Percentiles rank a stretch among this genome's conserved stretches.
Conservation (phyloP, 37 sponge, comb jelly and placozoan genomes). For the Spongia lamella region DNA sequence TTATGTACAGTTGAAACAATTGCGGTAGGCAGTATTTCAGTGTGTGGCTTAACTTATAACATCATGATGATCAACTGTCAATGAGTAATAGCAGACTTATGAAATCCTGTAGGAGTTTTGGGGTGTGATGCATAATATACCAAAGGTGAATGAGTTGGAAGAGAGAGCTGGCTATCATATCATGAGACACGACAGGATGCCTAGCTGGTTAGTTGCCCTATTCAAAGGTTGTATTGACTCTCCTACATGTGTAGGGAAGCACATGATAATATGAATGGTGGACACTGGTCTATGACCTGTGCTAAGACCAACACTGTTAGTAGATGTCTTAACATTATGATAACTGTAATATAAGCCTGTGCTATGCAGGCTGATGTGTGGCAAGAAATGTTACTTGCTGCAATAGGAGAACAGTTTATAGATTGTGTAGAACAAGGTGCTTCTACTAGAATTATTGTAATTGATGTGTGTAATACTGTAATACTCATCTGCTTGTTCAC, state of each 20-base stretch:
- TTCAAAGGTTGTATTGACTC: not conserved
- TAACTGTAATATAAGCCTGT: not conserved
- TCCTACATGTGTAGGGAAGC: slow-evolving; percentile 66
- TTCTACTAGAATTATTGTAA: not conserved
- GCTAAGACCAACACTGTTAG: slow-evolving; percentile 61
- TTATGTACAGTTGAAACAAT: slow-evolving; percentile 54
- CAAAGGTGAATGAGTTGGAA: slow-evolving; percentile 30
- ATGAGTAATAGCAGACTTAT: not conserved
- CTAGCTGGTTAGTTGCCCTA: slow-evolving; percentile 52
- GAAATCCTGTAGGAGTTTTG: slow-evolving; percentile 54
- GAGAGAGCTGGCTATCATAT: slow-evolving; percentile 71
- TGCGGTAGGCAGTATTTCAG: slow-evolving; percentile 32
- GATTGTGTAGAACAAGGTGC: slow-evolving; percentile 36
- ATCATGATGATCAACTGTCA: too few relatives aligned
- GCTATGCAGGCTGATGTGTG: slow-evolving; percentile 39
- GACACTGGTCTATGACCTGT: slow-evolving; percentile 57
- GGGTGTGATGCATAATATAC: slow-evolving; percentile 63
- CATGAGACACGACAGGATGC: slow-evolving; percentile 51
- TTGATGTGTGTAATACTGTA: not conserved
- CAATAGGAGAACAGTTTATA: slow-evolving; percentile 72
- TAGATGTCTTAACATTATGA: not conserved
- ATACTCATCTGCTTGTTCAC: not conserved
- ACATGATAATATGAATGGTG: slow-evolving; percentile 45
- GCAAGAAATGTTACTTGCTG: slow-evolving; percentile 66
- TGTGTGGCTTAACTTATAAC: not conserved